phyloP scores from a whole-genome alignment of 2,888 invertebrate species.

The Dasysyrphus albostriatus region DNA sequence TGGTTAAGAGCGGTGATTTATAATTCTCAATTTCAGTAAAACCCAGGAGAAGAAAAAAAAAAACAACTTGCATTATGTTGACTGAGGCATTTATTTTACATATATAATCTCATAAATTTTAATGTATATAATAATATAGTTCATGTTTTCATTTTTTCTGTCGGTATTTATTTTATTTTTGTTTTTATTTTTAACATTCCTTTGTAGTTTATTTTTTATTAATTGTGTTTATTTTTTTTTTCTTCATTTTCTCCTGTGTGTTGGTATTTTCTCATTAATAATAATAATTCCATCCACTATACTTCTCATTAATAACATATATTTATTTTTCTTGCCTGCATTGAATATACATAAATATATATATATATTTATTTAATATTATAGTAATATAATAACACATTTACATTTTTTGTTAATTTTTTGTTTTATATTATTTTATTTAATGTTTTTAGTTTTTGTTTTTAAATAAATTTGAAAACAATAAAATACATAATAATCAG shows the following conservation, averaged over 20 bases:
- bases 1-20: too few species aligned
- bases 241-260: conserved; percentile 52
- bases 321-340: conserved; percentile 64
- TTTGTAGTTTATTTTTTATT: conserved; percentile 63
- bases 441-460: too few species aligned
- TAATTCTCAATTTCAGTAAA: not conserved
- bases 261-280: conserved; percentile 39
- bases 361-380: conserved; percentile 60
- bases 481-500: conserved; percentile 62
- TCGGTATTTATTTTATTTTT: conserved; percentile 15
- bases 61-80: conserved; percentile 80
- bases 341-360: conserved; percentile 75
- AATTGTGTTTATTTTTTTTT: conserved; percentile 22
- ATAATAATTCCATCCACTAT: conserved; percentile 62
- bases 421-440: conserved; percentile 1
- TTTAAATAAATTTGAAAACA: conserved; percentile 56
- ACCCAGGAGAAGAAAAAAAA: not conserved
- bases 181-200: conserved; percentile 58
- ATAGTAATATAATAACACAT: conserved; percentile 70
- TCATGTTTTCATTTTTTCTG: conserved; percentile 57
- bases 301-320: conserved; percentile 32
- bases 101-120: conserved; percentile 76
- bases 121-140: conserved; percentile 76
- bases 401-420: conserved; percentile 61
- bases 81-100: conserved; percentile 84